These are phyloP conservation scores for Cotesia congregata DNA, from an alignment of 2,888 invertebrate species.

Conservation along the genomic window DNA sequence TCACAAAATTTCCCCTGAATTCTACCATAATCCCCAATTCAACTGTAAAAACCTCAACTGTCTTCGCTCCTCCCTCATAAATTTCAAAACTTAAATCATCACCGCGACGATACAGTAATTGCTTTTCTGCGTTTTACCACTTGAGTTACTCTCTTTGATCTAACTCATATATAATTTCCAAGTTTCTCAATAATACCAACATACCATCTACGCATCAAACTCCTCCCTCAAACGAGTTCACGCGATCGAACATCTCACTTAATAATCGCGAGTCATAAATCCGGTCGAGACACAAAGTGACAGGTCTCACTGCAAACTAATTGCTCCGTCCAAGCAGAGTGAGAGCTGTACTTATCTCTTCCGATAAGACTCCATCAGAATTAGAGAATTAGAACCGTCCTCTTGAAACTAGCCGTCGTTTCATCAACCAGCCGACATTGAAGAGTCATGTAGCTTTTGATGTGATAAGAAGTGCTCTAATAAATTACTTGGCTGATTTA, in stretches of 20 bases:
- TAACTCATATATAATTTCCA: constrained; percentile 1
- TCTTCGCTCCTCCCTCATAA: no score
- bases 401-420: no score
- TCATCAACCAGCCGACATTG: no score
- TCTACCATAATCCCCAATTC: background rate
- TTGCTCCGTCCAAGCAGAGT: constrained; percentile 18
- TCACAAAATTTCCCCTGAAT: background rate
- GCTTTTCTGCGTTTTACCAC: background rate
- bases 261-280: no score
- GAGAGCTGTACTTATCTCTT: background rate
- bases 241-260: background rate
- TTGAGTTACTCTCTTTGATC: constrained; percentile 7
- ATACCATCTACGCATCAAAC: background rate
- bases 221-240: background rate
- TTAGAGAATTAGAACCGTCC: no score
- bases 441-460: background rate
- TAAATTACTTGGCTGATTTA: constrained; percentile 51
- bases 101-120: constrained; percentile 14
- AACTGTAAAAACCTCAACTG: constrained; percentile 52
- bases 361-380: constrained; percentile 4
- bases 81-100: background rate
- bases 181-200: background rate
- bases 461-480: constrained; percentile 10
- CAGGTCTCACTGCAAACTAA: background rate
- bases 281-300: no score